phyloP scores from a whole-genome alignment of 2,888 invertebrate genomes.

The Drosophila meridiana region DNA sequence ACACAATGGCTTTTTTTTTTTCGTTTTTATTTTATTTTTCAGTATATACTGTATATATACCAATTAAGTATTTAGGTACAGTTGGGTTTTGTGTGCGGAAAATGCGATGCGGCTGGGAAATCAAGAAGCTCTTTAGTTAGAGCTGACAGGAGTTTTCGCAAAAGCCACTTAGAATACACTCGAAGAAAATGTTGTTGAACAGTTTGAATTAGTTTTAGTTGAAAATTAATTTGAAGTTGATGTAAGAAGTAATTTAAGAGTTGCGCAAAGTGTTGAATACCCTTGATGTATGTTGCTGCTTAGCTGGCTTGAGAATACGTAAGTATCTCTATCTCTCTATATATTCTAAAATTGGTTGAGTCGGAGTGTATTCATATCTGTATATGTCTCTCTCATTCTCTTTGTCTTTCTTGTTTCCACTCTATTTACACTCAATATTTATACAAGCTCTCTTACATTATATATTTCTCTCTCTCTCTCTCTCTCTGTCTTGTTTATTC shows the following conservation, averaged over 20 bases:
- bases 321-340: neutral
- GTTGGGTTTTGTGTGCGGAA: slow-evolving; percentile 34
- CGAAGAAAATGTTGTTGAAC: slow-evolving; percentile 70
- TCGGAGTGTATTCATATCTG: neutral
- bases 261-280: neutral
- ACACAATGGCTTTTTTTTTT: slow-evolving; percentile 19
- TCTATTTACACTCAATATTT: too few relatives aligned
- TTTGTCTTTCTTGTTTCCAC: neutral
- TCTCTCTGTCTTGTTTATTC: neutral
- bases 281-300: neutral
- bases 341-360: neutral
- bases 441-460: neutral
- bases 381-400: neutral
- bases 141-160: slow-evolving; percentile 9
- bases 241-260: neutral
- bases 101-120: slow-evolving; percentile 58
- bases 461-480: neutral
- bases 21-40: neutral
- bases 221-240: neutral
- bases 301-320: neutral
- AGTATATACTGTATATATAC: slow-evolving; percentile 31
- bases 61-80: slow-evolving; percentile 81
- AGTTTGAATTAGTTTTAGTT: neutral
- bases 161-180: slow-evolving; percentile 52
- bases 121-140: slow-evolving; percentile 41